Base-by-base conservation (phyloP, 2,888 invertebrate species). In the Heliconius ethilla region DNA sequence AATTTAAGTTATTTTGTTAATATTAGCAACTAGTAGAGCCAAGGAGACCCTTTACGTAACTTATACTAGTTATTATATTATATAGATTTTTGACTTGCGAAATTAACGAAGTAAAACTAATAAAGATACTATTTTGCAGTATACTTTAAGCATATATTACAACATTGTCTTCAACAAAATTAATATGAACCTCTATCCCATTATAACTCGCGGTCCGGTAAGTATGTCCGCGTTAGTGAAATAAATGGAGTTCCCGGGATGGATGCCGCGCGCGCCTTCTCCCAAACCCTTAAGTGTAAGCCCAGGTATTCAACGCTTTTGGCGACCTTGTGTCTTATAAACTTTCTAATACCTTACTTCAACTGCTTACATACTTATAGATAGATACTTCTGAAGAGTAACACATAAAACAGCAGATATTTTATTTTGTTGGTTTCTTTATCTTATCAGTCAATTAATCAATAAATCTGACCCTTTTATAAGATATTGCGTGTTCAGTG, bases 231-330 rank as follows among this genome's bases (percentile, higher is more conserved):
- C 83, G 81, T 81, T 83, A 81, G 79, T 81, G 81, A 82, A 83
- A 85, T 85, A 84, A 82, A 83, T 82, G 75, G 81, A 81, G 78
- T 82, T 81, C 81, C 83, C 83, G 78, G 77, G 80, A 82, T 79
- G 83, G 81, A 87, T 88, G 84, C 86, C 84, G 33, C 75, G 80
- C 77, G 80, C 81, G 79, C 84, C 82, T 82, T 81, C 78, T 80
- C 82, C 86, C 84, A 85, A 78, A 79, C 79, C 86, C 85, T 86
- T 84, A 85, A 84, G 86, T 82, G 82, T 81, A 78, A 75, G 33
- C 65, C n/a, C 62, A 72, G 75, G 66, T 70, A 78, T 78, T 76
- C 73, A 40, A 62, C 51, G 55, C 65, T 75, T 74, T 76, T 76
- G 69, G 65, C 66, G 37, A 59, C 70, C 70, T 70, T 75, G 65